Base-by-base conservation (phyloP, 2,888 invertebrate genomes). In the Boloria selene region DNA sequence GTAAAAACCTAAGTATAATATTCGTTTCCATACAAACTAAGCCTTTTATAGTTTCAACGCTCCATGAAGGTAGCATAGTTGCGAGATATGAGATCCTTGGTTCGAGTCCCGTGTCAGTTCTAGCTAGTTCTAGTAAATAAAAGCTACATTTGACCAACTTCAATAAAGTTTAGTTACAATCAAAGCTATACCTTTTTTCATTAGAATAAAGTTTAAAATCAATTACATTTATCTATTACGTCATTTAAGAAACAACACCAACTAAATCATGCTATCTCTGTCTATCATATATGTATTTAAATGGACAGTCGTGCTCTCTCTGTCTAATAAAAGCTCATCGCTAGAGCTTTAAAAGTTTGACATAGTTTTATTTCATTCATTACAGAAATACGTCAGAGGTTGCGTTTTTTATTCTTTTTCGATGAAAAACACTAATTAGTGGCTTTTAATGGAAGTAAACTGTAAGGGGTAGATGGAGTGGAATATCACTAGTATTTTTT, bases 301-400 rank as follows among this genome's bases (percentile, higher is more conserved):
- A 56, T 55, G 18, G 61, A 65, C 61, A 67, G 54, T 67, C 44
- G 51, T 54, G 61, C 38, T 58, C 38, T 68, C 65, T 61, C 63
- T 18, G 31, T 71, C 66, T 64, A 59, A 59, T 38, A 51, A 51
- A 55, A 54, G 47, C 45, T 5, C 13, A 16, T 49, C 16, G 47
- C 16, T 49, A 44, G 13, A 17, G 26, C 26, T 13, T 26, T 59
- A 18, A 22, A 61, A 68, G 38, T 60, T 68, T 38, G 55, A 63
- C 60, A 65, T 59, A 68, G 51, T 63, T 65, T 60, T 63, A 60
- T 68, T 68, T 60, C 47, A 59, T 62, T 64, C 65, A 52, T 65
- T 63, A 56, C 50, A 60, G 38, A 38, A 38, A 58, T 47, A 58
- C 47, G 47, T 52, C 62, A 62, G 51, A 55, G 22, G 22, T 44